Evolutionary conservation across 30 jellyfish, hydroid and myxozoan genomes (phyloP), one percentile per base, ranked within the genome.

Genomic region (Chironex yamaguchii): DNA sequence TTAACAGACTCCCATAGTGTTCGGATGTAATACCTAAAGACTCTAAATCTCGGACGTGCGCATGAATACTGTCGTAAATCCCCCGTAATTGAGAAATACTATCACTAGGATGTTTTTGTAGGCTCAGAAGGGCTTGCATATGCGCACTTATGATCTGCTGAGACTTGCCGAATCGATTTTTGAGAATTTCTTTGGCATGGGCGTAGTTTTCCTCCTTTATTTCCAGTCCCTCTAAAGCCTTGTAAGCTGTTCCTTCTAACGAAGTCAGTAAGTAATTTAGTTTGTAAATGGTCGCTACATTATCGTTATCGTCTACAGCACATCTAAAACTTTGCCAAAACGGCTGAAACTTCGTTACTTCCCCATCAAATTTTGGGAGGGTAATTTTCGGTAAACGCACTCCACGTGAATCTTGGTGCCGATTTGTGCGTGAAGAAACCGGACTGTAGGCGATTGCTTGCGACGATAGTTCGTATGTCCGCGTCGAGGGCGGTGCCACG

Each of bases 11-110:
- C 3, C 97, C 97, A 33, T 89, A 89, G 17, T 67, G 29, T 21
- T 81, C 81, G 3, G 52, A 36, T 0, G 82, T 20, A 4, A 71
- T 73, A 22, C 94, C 97, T 9, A 89, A 50, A 14, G 36, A 27
- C 50, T 89, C 88, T 36, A 82, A 81, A 29, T 94, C 85, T 62
- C 91, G 28, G 13, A 89, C 67, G 50, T 89, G 97, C 26, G 51
- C 34, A 79, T 81, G 84, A 13, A 82, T 34, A 2, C 34, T 89
- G 58, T 89, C 91, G 58, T n/a, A 80, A 52, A 89, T 70, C 0
- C 2, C 17, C 25, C 96, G 25, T 20, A 77, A 30, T 33, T 64
- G 76, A 0, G 54, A 0, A 0, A 63, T 34, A 3, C 21, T 29
- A 0, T 79, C 82, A 23, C 36, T 77, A 3, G 76, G 35, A 33